Conservation (phyloP, 2,888 invertebrate species). For the Pomacea canaliculata region DNA sequence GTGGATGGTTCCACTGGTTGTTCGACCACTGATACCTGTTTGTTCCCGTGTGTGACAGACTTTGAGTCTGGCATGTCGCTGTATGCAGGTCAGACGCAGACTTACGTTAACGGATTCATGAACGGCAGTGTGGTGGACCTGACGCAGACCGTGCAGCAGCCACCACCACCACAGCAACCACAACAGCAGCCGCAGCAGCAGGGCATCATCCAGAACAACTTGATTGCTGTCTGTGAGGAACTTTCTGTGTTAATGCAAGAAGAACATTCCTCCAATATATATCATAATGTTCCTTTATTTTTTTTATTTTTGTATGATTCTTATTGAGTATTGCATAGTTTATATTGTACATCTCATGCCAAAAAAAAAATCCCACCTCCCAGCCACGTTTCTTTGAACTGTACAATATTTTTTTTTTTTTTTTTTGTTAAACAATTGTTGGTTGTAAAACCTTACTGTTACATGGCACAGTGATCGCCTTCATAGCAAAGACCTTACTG, state of each 20-base stretch:
- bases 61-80: slow-evolving; percentile 20
- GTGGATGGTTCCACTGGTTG: neutral
- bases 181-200: slow-evolving; percentile 31
- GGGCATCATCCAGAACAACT: slow-evolving; percentile 57
- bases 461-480: no score
- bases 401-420: no score
- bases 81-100: slow-evolving; percentile 37
- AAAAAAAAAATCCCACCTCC: no score
- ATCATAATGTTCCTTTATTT: no score
- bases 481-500: no score
- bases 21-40: neutral
- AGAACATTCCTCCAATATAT: no score
- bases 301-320: no score
- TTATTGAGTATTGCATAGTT: no score
- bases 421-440: no score
- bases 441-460: no score
- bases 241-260: neutral
- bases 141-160: slow-evolving; percentile 34
- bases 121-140: slow-evolving; percentile 47
- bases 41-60: slow-evolving; percentile 12
- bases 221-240: slow-evolving; percentile 63
- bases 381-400: no score
- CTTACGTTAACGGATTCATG: slow-evolving; percentile 50
- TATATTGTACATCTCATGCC: no score
- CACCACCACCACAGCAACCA: slow-evolving; percentile 31